These are phyloP conservation scores for Timema cristinae DNA, from an alignment of 2,888 invertebrate genomes.

Conservation along the genomic window DNA sequence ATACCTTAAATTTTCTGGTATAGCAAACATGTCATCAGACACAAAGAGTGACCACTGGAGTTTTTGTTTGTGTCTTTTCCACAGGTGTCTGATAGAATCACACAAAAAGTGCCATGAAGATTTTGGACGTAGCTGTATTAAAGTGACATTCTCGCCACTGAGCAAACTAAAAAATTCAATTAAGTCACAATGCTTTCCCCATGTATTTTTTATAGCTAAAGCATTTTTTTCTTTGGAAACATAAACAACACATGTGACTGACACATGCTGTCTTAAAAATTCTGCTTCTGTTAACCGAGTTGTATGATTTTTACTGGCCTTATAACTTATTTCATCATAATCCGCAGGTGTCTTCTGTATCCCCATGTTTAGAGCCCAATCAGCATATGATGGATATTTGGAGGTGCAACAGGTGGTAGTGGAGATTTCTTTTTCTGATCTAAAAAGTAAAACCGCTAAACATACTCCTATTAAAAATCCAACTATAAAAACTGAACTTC, in stretches of 20 bases:
- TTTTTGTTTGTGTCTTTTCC: conserved; percentile 38
- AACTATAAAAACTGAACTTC: conserved; percentile 34
- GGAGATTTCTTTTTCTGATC: conserved; percentile 26
- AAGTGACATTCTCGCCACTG: conserved; percentile 21
- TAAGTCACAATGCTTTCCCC: conserved; percentile 40
- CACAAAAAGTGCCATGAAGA: conserved; percentile 48
- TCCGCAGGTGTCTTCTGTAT: conserved; percentile 26
- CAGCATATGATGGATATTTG: conserved; percentile 32
- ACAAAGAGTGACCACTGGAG: conserved; percentile 53
- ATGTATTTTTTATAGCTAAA: conserved; percentile 44
- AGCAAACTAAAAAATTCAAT: conserved; percentile 26
- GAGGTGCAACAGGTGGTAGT: conserved; percentile 25
- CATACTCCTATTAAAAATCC: conserved; percentile 39
- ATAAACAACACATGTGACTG: conserved; percentile 49
- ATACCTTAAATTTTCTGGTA: conserved; percentile 54
- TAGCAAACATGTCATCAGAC: conserved; percentile 52
- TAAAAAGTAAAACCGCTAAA: conserved; percentile 32
- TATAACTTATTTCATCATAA: conserved; percentile 38
- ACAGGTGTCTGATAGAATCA: conserved; percentile 43
- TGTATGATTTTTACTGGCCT: conserved; percentile 24
- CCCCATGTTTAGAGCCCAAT: conserved; percentile 37
- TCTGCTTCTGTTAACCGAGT: conserved; percentile 36
- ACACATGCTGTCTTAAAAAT: conserved; percentile 41
- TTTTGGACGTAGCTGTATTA: conserved; percentile 26
- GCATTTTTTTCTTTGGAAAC: conserved; percentile 45